These are phyloP conservation scores for Rhagonycha lutea DNA, from an alignment of 2,888 invertebrate species.

Conservation along the genomic window DNA sequence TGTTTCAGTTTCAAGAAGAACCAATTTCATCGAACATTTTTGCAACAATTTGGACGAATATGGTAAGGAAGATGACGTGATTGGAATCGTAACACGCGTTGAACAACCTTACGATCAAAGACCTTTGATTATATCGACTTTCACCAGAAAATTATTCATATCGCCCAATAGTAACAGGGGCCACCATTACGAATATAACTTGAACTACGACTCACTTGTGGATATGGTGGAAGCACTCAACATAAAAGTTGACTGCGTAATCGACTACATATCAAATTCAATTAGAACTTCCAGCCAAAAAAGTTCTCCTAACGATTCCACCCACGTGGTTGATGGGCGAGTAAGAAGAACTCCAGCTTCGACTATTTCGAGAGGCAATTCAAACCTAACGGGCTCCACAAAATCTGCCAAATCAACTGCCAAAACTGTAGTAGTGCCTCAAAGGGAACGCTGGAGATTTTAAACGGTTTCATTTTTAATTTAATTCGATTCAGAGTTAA, in stretches of 20 bases:
- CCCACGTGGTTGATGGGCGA: not conserved
- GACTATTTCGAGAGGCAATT: not conserved
- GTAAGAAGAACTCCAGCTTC: too few species aligned
- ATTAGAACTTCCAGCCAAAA: not conserved
- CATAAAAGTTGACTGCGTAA: not conserved
- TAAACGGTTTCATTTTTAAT: too few species aligned
- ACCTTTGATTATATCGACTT: conserved; percentile 45
- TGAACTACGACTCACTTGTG: not conserved
- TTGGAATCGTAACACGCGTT: conserved; percentile 37
- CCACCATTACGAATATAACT: conserved; percentile 32
- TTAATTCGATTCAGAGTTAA: too few species aligned
- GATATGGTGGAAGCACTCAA: not conserved
- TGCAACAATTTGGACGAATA: conserved; percentile 39
- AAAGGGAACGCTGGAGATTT: not conserved
- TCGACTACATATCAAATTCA: not conserved
- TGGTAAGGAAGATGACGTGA: conserved; percentile 42
- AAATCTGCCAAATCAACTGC: not conserved
- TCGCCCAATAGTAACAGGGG: conserved; percentile 38
- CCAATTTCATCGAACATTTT: conserved; percentile 36
- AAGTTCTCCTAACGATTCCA: not conserved
- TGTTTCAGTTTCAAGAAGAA: not conserved
- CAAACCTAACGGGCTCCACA: not conserved
- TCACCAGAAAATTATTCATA: conserved; percentile 48
- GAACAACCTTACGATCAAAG: conserved; percentile 24
- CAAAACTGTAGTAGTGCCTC: not conserved